phyloP scores from a whole-genome alignment of 2,797 vertebrate genomes.

The Pantherophis vulpinus region DNA sequence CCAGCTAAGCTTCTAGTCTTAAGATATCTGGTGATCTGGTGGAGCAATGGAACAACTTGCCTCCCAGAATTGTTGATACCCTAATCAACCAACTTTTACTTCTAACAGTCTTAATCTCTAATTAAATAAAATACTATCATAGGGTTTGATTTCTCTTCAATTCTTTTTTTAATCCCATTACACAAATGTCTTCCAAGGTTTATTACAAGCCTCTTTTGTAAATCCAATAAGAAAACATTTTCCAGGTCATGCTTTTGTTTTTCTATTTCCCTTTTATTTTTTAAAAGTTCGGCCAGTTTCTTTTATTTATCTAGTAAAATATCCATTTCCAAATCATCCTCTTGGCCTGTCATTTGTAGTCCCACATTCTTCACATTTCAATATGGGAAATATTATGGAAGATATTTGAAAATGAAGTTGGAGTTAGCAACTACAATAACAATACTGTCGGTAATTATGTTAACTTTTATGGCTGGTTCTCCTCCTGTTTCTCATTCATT shows the following conservation, averaged over 20 bases:
- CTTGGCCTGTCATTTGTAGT: not conserved
- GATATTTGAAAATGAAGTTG: not conserved
- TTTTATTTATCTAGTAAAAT: not conserved
- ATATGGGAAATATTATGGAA: too few species aligned
- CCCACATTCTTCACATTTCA: not conserved
- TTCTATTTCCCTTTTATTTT: not conserved
- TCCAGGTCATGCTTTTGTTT: not conserved
- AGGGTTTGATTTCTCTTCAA: not conserved
- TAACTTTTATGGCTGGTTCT: not conserved
- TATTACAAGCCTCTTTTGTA: not conserved
- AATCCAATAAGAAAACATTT: not conserved
- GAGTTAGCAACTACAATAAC: not conserved
- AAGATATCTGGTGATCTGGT: not conserved
- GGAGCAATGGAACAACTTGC: not conserved
- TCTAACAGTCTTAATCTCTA: not conserved
- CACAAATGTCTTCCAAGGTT: not conserved
- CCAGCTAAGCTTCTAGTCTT: not conserved
- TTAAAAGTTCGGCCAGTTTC: not conserved
- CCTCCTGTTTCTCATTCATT: not conserved
- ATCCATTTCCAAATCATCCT: not conserved
- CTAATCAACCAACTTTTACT: not conserved
- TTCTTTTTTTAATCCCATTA: not conserved
- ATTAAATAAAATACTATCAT: not conserved
- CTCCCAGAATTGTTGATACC: not conserved
- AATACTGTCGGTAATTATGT: too few species aligned